These are phyloP conservation scores for Ptychadena robeensis DNA, from an alignment of 2,797 vertebrate genomes.

Conservation along the genomic window DNA sequence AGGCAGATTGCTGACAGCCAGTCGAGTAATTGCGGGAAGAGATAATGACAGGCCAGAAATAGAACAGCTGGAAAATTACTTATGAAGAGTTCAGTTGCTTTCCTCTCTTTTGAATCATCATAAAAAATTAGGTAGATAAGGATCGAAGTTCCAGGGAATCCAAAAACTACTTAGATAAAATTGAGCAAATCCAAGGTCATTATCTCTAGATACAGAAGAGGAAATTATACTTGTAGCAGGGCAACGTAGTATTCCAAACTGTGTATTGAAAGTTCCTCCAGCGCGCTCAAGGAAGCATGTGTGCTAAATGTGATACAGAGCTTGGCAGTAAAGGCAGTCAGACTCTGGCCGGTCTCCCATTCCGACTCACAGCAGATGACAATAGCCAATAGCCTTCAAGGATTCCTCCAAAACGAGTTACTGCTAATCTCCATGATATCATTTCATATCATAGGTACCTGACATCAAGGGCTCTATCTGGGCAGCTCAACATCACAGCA, in stretches of 20 bases:
- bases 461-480: slow-evolving; percentile 74
- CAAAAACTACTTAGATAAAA: not conserved
- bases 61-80: slow-evolving; percentile 4
- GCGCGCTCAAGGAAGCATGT: slow-evolving; percentile 82
- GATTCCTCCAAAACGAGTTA: slow-evolving; percentile 70
- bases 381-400: slow-evolving; percentile 72
- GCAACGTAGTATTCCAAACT: slow-evolving; percentile 71
- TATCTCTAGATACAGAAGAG: slow-evolving; percentile 55
- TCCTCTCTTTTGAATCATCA: slow-evolving; percentile 26
- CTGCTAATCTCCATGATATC: slow-evolving; percentile 69
- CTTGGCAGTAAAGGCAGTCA: slow-evolving; percentile 76
- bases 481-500: slow-evolving; percentile 52
- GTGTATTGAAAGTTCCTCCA: slow-evolving; percentile 75
- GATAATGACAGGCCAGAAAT: slow-evolving; percentile 12
- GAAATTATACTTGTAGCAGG: slow-evolving; percentile 67
- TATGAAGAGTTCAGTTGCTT: not conserved
- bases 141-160: not conserved
- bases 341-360: slow-evolving; percentile 77
- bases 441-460: slow-evolving; percentile 74
- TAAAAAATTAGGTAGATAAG: not conserved
- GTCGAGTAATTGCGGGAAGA: slow-evolving; percentile 15
- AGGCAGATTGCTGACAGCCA: slow-evolving; percentile 2
- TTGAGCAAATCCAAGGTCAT: not conserved
- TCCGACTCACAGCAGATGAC: slow-evolving; percentile 65
- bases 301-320: slow-evolving; percentile 97